Evolutionary conservation across 2,888 invertebrate species (phyloP).

Genomic region (Sturmia bella): DNA sequence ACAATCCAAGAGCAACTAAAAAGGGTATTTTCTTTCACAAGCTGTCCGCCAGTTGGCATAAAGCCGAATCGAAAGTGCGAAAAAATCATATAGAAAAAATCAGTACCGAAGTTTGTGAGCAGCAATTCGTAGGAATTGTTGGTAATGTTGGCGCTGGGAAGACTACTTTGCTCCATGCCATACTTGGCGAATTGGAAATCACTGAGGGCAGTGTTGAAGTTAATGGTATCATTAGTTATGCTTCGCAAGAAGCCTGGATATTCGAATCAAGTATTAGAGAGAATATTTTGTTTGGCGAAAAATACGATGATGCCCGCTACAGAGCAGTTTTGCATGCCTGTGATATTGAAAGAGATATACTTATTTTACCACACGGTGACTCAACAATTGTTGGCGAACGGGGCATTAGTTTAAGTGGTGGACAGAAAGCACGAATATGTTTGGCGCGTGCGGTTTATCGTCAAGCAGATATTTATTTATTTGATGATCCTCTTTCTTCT

Average conservation of each 20-base stretch:
- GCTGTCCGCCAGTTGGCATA: constrained; percentile 83
- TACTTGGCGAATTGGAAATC: constrained; percentile 88
- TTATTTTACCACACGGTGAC: constrained; percentile 84
- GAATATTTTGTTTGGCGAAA: constrained; percentile 94
- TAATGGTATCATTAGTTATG: constrained; percentile 87
- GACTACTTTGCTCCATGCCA: constrained; percentile 87
- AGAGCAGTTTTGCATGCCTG: constrained; percentile 84
- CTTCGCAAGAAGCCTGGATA: constrained; percentile 92
- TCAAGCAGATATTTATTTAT: constrained; percentile 88
- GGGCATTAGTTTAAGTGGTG: constrained; percentile 88
- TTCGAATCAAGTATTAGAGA: constrained; percentile 91
- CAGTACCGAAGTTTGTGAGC: constrained; percentile 80
- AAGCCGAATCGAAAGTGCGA: constrained; percentile 73
- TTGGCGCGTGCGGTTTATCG: constrained; percentile 89
- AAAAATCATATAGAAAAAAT: constrained; percentile 79
- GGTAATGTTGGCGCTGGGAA: constrained; percentile 90
- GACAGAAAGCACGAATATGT: constrained; percentile 89
- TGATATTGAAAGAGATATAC: constrained; percentile 85
- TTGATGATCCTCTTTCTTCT: constrained; percentile 90
- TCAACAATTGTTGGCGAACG: constrained; percentile 85
- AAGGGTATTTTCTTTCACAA: constrained; percentile 81
- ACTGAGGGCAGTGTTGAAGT: constrained; percentile 84
- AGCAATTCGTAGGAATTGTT: constrained; percentile 83
- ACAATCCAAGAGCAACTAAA: constrained; percentile 74
- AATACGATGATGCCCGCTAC: constrained; percentile 84